Evolutionary conservation across 2,113 vertebrate species (phyloP), one percentile per base, ranked within the genome.

Genomic region (Bubo scandiacus): DNA sequence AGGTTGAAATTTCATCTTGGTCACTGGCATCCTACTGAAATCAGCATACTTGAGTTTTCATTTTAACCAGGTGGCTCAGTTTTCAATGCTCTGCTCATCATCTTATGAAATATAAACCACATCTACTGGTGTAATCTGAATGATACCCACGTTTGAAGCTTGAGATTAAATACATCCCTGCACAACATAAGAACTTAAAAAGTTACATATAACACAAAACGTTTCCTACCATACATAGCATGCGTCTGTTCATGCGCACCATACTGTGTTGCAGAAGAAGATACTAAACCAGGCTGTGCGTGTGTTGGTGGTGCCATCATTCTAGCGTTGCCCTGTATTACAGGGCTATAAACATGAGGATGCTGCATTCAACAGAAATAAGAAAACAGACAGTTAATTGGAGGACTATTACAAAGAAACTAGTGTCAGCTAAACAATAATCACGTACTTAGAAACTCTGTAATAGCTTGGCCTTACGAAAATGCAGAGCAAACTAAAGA

Each of bases 161-260:
- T 85, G 92, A 96, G 80, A 96, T 84, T 91, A 94, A 96, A 90
- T n/a, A 89, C 38, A 92, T 74, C 95, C 94, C 97, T 80, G 95
- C 90, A 94, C 79, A 96, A 61, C 6, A 7, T 91, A 94, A 94
- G 82, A 58, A 58, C 88, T 90, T 91, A 96, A 67, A 96, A 96
- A 96, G 94, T 94, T 91, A 97, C 93, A 97, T 94, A 94, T 81
- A 96, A 97, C 91, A 86, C 90, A 95, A 97, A 97, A 96, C 88
- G 94, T 91, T 96, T 98, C 99, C 90, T 99, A 99, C 99, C 99
- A 99, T 99, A 99, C 99, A 99, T 99, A 71, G 99, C 99, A 98
- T 99, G 99, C 72, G 99, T 99, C 99, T 99, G 99, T 97, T 99
- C 99, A 81, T 98, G 98, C 90, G 98, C 97, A 92, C 98, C 99